Evolutionary conservation across 2,888 invertebrate species (phyloP), one percentile per base, ranked within the genome.

Genomic region (Dynastes hyllus): DNA sequence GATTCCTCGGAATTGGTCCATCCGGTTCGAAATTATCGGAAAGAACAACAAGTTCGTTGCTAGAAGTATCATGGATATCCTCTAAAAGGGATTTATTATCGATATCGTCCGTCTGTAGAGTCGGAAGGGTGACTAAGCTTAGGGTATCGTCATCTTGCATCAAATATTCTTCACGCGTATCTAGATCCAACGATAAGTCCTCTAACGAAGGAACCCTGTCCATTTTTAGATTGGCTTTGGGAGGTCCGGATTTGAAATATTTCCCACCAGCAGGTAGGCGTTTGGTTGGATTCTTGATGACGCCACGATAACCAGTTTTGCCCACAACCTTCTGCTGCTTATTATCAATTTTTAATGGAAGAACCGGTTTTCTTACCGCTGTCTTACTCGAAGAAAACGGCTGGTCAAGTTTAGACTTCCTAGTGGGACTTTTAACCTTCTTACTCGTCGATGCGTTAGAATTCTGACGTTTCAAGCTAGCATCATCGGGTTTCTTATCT

Each of bases 401-500:
- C 2, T 45, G 45, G 2, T 11, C 45, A 11, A 45, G 8, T 45
- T 11, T 45, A 45, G 45, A 45, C 8, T 45, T 45, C 55, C 22
- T 16, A 58, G 1, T 58, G 8, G 4, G 32, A 37, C 32, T 37
- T 37, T 37, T 37, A 37, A 37, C 5, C 32, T 37, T 37, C 32
- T 5, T 37, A 37, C 32, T 5, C 5, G 32, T 37, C 32, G 32
- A 37, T 5, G 32, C 32, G 0, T 37, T 58, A 1, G 55, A 58
- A 58, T 58, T 22, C 22, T 22, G 55, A 16, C 55, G 27, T 22
- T 58, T 58, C 63, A 9, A 6, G 13, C 6, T 22, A n/a, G 13
- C 45, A 66, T 66, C 66, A 16, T 40, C 16, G 13, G 40, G 2
- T 53, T 58, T 53, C 66, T 76, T 76, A n/a, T 76, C 76, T 22